Evolutionary conservation across 2,113 vertebrate genomes (phyloP), one percentile per base, ranked within the genome.

Genomic region (Cygnus atratus): DNA sequence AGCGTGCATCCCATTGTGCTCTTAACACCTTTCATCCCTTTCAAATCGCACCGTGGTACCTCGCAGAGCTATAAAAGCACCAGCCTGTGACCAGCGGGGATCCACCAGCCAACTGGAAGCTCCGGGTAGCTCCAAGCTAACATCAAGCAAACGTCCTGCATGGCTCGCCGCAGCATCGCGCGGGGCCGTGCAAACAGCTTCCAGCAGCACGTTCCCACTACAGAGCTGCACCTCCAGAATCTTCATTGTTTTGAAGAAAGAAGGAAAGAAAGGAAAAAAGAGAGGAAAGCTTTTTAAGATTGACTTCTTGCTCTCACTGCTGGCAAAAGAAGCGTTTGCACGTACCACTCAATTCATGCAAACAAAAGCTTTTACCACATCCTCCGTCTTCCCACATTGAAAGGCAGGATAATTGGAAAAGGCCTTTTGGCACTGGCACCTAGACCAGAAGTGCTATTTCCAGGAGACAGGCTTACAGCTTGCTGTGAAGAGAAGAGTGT

Each of bases 21-120:
- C 88, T 70, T 13, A 19, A 71, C 85, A 6, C 48, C 46, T 13
- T 25, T 78, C 80, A 89, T 78, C 88, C 88, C 58, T 90, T 72
- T 48, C 35, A 61, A 67, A 82, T 84, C n/a, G 48, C 58, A 52
- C 26, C 29, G 1, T 14, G 74, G 74, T 28, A 57, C 5, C 78
- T 81, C 5, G 0, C 24, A 0, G 12, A 67, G 91, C 83, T 90
- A 4, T 15, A 11, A 82, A 2, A 16, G 11, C 37, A 1, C 29
- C 83, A 89, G 76, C 55, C 79, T 55, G 0, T 11, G 88, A 24
- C 44, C 75, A 17, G 85, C 41, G 0, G 79, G 79, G 50, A 90
- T 28, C 55, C 13, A 37, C 25, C 25, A 68, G 50, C 39, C 44
- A 22, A 50, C 68, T 52, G 85, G 62, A 66, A 93, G 66, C 26